Base-by-base conservation (phyloP, 2,797 vertebrate genomes). In the Liasis olivaceus region DNA sequence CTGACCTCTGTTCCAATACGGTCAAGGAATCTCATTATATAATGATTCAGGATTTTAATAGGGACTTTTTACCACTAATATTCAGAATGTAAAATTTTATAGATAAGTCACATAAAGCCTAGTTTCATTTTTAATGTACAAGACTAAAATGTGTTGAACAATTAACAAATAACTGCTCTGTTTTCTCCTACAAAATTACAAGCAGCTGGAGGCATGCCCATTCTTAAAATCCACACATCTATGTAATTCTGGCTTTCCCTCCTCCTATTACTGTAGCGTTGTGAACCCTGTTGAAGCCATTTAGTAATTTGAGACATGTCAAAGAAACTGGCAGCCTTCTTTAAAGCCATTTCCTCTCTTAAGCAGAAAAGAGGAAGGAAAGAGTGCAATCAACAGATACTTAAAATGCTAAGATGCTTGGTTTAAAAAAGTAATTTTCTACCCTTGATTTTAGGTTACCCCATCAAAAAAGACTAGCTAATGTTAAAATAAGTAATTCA, bases 91-190 rank as follows among this genome's bases (percentile, higher is more conserved):
- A 87, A 85, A 86, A 94, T 94, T 94, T 94, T 96, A 96, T 95
- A 92, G 93, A 92, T 94, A 94, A 96, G 89, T 95, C 94, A 94
- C 92, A 95, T 96, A 96, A 96, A 96, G 89, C 90, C 89, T 93
- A 88, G 92, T 96, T 94, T 97, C 95, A 96, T 13, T 91, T 92
- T 9, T 91, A 95, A 93, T 95, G 94, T 95, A 93, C 95, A 97
- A 96, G 94, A 91, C 85, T 1, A 91, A 89, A 95, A 94, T 94
- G 93, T 96, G 58, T 84, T 95, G 95, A 96, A 96, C 93, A 96
- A 95, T 95, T 94, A 96, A 97, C 93, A 98, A 97, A 95, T 89
- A 90, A 91, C 85, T 94, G 95, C 95, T 97, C 97, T 97, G 94
- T 97, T 94, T 96, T 96, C 91, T 93, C 94, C 90, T 93, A 94